phyloP scores from a whole-genome alignment of 2,797 vertebrate species.

The Anomalospiza imberbis region DNA sequence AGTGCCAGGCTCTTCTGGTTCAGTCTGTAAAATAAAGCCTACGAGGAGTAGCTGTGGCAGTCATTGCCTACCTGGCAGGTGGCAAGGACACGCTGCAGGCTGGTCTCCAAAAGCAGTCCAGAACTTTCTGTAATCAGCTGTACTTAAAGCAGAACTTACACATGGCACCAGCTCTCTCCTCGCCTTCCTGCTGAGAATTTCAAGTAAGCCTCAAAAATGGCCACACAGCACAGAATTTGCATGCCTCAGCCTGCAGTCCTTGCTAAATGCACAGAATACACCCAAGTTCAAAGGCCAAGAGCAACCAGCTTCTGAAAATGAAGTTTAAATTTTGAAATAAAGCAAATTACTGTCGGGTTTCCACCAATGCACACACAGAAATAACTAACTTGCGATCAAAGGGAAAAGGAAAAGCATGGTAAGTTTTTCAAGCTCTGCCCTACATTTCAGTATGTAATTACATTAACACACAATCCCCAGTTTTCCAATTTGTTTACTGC shows the following conservation, averaged over 20 bases:
- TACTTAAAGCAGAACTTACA: neutral
- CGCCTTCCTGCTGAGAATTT: neutral
- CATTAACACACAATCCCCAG: neutral
- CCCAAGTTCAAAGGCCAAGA: neutral
- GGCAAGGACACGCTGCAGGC: neutral
- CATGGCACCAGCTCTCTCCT: neutral
- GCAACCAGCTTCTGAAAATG: neutral
- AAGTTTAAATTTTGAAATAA: neutral
- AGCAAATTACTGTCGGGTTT: neutral
- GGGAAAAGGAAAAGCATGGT: neutral
- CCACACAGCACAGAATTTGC: rapidly evolving
- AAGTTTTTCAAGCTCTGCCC: neutral
- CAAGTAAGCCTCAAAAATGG: neutral
- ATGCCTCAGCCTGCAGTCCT: no score
- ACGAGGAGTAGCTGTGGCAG: neutral
- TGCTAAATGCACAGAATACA: rapidly evolving
- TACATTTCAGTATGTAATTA: slow-evolving; percentile 1
- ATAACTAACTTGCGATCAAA: neutral
- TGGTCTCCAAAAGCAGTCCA: neutral
- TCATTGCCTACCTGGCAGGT: neutral
- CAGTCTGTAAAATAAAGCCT: neutral
- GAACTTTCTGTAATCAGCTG: neutral
- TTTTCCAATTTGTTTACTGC: slow-evolving; percentile 3
- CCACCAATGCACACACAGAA: neutral
- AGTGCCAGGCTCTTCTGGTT: neutral